These are phyloP conservation scores for Metopolophium dirhodum DNA, from an alignment of 1,140 invertebrate species.

Conservation along the genomic window DNA sequence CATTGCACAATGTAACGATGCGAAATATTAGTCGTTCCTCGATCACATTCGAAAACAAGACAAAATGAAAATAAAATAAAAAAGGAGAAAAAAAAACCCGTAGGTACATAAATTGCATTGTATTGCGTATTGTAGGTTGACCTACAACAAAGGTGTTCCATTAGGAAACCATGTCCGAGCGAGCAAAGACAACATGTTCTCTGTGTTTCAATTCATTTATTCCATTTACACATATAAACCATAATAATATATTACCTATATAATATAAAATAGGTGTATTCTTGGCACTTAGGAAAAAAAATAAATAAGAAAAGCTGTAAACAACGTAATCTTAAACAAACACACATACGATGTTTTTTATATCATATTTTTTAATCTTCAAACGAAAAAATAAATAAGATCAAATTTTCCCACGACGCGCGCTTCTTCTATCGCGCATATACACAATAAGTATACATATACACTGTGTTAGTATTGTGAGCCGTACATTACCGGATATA, in stretches of 20 bases:
- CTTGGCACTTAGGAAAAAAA: constrained; percentile 1
- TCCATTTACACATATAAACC: background rate
- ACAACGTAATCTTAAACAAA: constrained; percentile 25
- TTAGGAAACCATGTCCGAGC: constrained; percentile 11
- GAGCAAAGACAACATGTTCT: constrained; percentile 7
- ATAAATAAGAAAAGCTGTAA: background rate
- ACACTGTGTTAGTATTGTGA: background rate
- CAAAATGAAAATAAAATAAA: background rate
- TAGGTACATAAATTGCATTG: constrained; percentile 21
- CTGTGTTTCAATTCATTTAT: constrained; percentile 20
- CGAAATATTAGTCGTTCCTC: background rate
- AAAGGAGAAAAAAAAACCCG: background rate
- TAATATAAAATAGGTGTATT: background rate
- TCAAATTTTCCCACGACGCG: constrained; percentile 26
- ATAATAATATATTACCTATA: background rate
- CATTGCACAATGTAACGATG: background rate
- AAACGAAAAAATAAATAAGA: constrained; percentile 28
- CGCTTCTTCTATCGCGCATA: background rate
- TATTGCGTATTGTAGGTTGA: background rate
- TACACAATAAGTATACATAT: background rate
- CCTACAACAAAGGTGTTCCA: constrained; percentile 49
- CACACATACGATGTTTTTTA: background rate
- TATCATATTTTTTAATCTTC: constrained; percentile 7
- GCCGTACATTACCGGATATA: constrained; percentile 40
- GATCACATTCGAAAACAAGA: background rate